Percentiles rank a stretch among this genome's conserved stretches.
Evolutionary conservation across 92 coral and sea anemone species (phyloP).

Genomic region (Paragorgia papillata): DNA sequence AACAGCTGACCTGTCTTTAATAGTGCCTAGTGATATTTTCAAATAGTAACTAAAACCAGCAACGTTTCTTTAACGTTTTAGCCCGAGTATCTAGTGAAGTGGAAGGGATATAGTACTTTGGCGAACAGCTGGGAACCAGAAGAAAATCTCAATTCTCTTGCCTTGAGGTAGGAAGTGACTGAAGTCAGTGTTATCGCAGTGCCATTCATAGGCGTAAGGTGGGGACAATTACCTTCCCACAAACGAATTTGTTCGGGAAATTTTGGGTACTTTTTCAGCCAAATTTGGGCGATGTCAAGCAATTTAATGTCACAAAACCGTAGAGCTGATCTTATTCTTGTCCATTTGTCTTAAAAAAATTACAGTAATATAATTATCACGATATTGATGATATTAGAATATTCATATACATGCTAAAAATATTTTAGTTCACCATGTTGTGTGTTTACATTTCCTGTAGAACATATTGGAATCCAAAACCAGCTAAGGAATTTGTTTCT

Average conservation of each 20-base stretch:
- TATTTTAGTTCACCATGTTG: not conserved
- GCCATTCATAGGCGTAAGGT: not conserved
- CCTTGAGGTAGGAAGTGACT: slow-evolving; percentile 9
- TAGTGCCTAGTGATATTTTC: not conserved
- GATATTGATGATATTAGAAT: not conserved
- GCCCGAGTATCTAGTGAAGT: slow-evolving; percentile 15
- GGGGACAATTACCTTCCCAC: too few relatives aligned
- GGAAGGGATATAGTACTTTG: too few relatives aligned
- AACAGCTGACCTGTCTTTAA: too few relatives aligned
- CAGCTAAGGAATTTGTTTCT: not conserved
- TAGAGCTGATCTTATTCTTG: too few relatives aligned
- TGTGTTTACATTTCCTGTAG: not conserved
- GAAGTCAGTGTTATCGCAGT: not conserved
- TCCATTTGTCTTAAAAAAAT: too few relatives aligned
- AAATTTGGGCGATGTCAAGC: too few relatives aligned
- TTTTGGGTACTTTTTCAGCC: too few relatives aligned
- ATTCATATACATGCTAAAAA: not conserved
- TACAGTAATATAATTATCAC: not conserved
- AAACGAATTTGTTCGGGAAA: too few relatives aligned
- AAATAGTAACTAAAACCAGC: not conserved
- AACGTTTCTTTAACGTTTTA: not conserved
- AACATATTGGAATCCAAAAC: slow-evolving; percentile 15
- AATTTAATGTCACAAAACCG: too few relatives aligned
- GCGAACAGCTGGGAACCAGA: too few relatives aligned
- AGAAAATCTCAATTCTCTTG: too few relatives aligned